These are phyloP conservation scores for Ennomos fuscantarius DNA, from an alignment of 2,888 invertebrate species.

Conservation along the genomic window DNA sequence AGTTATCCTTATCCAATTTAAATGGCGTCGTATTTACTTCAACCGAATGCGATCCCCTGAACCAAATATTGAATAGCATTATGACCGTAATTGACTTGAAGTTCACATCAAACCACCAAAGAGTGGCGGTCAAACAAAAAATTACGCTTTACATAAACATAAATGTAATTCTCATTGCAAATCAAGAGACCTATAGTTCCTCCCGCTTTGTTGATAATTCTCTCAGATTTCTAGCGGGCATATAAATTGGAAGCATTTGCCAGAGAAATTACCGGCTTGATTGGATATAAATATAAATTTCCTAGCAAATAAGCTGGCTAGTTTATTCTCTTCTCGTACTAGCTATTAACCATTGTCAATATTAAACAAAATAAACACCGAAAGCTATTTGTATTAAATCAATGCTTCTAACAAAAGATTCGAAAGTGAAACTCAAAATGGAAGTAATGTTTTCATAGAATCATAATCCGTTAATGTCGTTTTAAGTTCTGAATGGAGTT, in stretches of 20 bases:
- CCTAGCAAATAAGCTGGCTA: conserved; percentile 14
- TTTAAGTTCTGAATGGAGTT: conserved; percentile 8
- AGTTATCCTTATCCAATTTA: too few relatives aligned
- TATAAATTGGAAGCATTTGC: conserved; percentile 38
- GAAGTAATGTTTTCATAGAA: conserved; percentile 17
- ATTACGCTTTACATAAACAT: conserved; percentile 10
- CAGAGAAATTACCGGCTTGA: conserved; percentile 35
- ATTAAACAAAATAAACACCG: conserved; percentile 11
- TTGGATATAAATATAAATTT: conserved; percentile 39
- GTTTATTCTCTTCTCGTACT: conserved; percentile 26
- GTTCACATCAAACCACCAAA: conserved; percentile 7
- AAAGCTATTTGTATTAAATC: conserved; percentile 13
- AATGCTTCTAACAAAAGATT: conserved; percentile 22
- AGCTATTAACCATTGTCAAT: conserved; percentile 26
- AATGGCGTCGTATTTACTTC: too few relatives aligned
- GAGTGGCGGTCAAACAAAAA: neutral
- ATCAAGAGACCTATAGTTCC: conserved; percentile 23
- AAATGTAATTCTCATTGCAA: conserved; percentile 23
- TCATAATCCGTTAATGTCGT: conserved; percentile 12
- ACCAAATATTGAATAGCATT: too few relatives aligned
- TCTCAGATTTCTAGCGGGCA: conserved; percentile 26
- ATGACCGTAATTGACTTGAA: neutral
- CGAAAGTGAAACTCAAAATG: conserved; percentile 26
- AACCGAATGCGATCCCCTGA: too few relatives aligned
- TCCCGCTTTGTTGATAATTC: conserved; percentile 27